Evolutionary conservation across 92 coral and sea anemone species (phyloP), one percentile per base, ranked within the genome.

Genomic region (Bergia puertoricense): DNA sequence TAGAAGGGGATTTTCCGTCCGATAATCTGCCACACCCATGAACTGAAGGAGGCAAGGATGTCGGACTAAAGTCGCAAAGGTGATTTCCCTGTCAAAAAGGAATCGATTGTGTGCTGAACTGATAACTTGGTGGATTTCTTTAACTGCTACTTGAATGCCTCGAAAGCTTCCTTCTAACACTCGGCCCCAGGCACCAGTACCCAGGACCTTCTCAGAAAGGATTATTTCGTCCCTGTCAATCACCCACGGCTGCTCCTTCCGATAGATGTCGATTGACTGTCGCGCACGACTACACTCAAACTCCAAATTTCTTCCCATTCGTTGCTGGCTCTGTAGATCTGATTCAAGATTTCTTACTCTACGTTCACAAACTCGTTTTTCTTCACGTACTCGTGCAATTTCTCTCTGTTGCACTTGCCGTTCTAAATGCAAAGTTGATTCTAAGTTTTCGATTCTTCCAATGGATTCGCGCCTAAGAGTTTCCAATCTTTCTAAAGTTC

Each of bases 121-220:
- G 79, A 95, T 94, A 18, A 95, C 88, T 56, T 95, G 94, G 89
- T 94, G 98, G 54, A 95, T 90, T 82, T 95, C 94, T 83, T 95
- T 95, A 16, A 95, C 98, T 0, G 98, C 98, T 4, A 95, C 98
- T 74, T 89, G 85, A 15, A 74, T 94, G 3, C 96, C 96, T 14
- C 96, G 96, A 88, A 95, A 95, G 46, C 78, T 93, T 40, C 98
- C 98, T 54, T 95, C 96, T 37, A 90, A 67, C 20, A 95, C 98
- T 79, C 90, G 90, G 42, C 98, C 98, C 97, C 95, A 95, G 39
- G 98, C 98, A 14, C 98, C 98, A 20, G 93, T 94, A 11, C 98
- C 98, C 20, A 95, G 94, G 15, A 95, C 90, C 62, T 80, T 91
- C 23, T 94, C 95, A 11, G 97, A 85, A 39, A 95, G 82, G 20